Evolutionary conservation across 2,797 vertebrate genomes (phyloP).

Genomic region (Pagetopsis macropterus): DNA sequence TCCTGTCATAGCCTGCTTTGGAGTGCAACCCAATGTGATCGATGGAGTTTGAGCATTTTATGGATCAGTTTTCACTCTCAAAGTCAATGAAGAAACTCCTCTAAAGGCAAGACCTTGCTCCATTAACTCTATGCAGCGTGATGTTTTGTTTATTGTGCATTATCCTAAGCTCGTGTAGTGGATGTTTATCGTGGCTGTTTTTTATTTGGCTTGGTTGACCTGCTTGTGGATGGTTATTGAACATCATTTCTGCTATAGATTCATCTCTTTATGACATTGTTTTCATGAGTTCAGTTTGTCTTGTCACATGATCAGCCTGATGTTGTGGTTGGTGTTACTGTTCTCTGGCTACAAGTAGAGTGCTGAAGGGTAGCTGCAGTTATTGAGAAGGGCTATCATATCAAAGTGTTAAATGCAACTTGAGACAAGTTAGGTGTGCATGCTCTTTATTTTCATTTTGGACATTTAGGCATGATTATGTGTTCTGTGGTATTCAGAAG

Average conservation of each 20-base stretch:
- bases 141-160: conserved; percentile 25
- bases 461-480: conserved; percentile 1
- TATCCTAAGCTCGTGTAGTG: not conserved
- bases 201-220: conserved; percentile 18
- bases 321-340: conserved; percentile 46
- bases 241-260: conserved; percentile 27
- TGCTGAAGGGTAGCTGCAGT: conserved; percentile 29
- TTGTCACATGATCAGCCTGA: conserved; percentile 24
- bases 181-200: conserved; percentile 10
- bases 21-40: conserved; percentile 30
- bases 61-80: conserved; percentile 36
- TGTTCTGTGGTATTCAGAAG: not conserved
- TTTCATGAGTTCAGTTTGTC: conserved; percentile 35
- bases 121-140: not conserved
- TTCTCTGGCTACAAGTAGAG: conserved; percentile 43
- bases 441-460: conserved; percentile 7
- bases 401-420: conserved; percentile 31
- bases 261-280: conserved; percentile 38
- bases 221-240: conserved; percentile 41
- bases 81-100: conserved; percentile 29
- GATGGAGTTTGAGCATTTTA: conserved; percentile 23
- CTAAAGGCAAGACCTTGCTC: conserved; percentile 27
- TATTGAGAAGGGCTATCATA: conserved; percentile 11
- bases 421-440: not conserved
- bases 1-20: conserved; percentile 20